Conservation (phyloP, 2,888 invertebrate species). For the Schrankia costaestrigalis region DNA sequence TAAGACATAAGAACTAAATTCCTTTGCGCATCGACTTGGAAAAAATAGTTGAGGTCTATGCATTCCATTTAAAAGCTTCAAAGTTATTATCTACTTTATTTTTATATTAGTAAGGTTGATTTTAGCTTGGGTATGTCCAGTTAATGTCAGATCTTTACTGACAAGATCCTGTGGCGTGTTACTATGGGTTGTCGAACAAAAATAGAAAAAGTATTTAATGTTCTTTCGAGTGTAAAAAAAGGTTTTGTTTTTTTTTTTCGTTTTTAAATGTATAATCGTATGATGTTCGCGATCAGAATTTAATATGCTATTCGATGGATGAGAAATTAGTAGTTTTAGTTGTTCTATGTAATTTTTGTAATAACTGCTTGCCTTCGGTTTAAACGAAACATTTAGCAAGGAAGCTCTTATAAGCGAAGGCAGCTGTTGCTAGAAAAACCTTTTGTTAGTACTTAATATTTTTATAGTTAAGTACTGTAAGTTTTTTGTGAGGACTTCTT, state of each 20-base stretch:
- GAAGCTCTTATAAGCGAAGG: neutral
- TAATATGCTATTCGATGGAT: constrained; percentile 14
- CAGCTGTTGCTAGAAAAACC: too few relatives aligned
- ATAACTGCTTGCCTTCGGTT: constrained; percentile 9
- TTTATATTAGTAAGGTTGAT: constrained; percentile 14
- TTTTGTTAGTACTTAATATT: too few relatives aligned
- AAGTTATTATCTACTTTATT: constrained; percentile 19
- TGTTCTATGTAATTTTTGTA: constrained; percentile 18
- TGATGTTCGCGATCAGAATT: constrained; percentile 35
- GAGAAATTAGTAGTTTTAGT: constrained; percentile 16
- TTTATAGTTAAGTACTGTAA: too few relatives aligned
- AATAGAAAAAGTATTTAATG: constrained; percentile 67
- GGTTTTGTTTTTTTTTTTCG: constrained; percentile 37
- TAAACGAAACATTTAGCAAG: neutral
- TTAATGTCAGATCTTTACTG: constrained; percentile 56
- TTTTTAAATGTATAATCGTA: constrained; percentile 41
- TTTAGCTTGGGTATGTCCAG: constrained; percentile 25
- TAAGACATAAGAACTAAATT: constrained; percentile 21
- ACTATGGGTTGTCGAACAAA: constrained; percentile 69
- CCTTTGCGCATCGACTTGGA: constrained; percentile 13
- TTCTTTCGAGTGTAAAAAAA: constrained; percentile 61
- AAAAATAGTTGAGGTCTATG: constrained; percentile 30
- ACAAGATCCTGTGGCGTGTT: constrained; percentile 56
- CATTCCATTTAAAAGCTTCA: constrained; percentile 32
- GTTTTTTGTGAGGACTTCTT: too few relatives aligned